A percentile compares a stretch with the other conserved stretches of the same genome.
Conservation (phyloP, 2,113 vertebrate genomes). For the Tragelaphus buxtoni region DNA sequence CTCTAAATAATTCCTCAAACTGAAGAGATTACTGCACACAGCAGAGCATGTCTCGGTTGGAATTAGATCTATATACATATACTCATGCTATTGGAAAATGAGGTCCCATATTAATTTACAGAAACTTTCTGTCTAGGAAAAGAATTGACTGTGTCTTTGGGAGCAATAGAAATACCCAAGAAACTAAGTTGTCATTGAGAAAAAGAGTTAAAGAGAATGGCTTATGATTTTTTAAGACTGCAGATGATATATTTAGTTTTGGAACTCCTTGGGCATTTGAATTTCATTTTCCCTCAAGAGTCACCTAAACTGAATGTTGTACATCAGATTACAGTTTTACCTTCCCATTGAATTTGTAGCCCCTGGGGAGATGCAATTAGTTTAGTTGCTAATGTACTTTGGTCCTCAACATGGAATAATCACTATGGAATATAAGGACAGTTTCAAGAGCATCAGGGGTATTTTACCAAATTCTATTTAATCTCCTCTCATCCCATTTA, state of each 20-base stretch:
- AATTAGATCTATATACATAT: neutral
- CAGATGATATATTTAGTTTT: neutral
- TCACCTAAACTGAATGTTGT: neutral
- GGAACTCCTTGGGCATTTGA: conserved; percentile 2
- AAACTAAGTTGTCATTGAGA: neutral
- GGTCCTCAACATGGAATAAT: conserved; percentile 47
- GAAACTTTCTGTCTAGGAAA: neutral
- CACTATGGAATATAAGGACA: conserved; percentile 45
- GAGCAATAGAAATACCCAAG: neutral
- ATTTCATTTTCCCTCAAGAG: neutral
- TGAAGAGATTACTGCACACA: neutral
- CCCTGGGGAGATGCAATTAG: conserved; percentile 66
- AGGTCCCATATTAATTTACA: neutral
- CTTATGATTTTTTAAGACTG: neutral
- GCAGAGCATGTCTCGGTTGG: neutral
- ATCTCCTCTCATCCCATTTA: neutral
- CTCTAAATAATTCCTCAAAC: neutral
- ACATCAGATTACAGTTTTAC: neutral
- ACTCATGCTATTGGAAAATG: neutral
- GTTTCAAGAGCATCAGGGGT: neutral
- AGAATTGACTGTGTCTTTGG: neutral
- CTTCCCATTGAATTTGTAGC: conserved; percentile 47
- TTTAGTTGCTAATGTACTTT: conserved; percentile 67
- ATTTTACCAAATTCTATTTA: conserved; percentile 18
- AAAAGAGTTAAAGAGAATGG: neutral